These are phyloP conservation scores for Torymus texanus DNA, from an alignment of 2,888 invertebrate species.

Conservation along the genomic window DNA sequence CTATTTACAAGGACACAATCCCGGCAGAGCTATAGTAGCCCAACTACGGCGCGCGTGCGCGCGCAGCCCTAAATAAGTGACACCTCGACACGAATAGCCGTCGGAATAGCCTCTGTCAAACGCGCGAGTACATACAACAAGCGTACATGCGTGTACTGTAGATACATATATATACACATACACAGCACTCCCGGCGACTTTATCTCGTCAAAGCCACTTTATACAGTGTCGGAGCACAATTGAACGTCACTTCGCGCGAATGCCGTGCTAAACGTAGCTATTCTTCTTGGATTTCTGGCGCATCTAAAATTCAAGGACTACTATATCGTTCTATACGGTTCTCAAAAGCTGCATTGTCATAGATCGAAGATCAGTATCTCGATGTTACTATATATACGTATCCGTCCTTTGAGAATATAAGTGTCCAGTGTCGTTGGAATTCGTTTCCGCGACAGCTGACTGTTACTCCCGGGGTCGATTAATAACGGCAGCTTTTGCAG, in stretches of 20 bases:
- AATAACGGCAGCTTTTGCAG: slow-evolving; percentile 4
- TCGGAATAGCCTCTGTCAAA: background rate
- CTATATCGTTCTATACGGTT: background rate
- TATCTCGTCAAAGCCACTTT: slow-evolving; percentile 26
- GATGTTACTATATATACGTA: background rate
- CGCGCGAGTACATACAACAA: background rate
- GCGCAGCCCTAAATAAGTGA: too few species aligned
- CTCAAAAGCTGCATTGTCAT: too few species aligned
- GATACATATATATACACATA: too few species aligned
- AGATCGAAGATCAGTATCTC: slow-evolving; percentile 5
- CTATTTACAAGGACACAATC: too few species aligned
- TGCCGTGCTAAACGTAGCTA: slow-evolving; percentile 1
- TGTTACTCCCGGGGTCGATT: slow-evolving; percentile 12
- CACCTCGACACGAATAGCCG: too few species aligned
- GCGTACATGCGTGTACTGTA: too few species aligned
- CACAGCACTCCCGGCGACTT: background rate
- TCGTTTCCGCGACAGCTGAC: too few species aligned
- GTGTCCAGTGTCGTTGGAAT: too few species aligned
- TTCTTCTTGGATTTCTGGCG: background rate
- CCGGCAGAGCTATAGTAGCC: too few species aligned
- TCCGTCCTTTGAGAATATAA: background rate
- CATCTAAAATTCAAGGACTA: slow-evolving; percentile 34
- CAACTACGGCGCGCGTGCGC: too few species aligned
- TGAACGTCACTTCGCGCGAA: background rate
- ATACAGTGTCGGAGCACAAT: background rate